Evolutionary conservation across 2,113 vertebrate genomes (phyloP), one percentile per base, ranked within the genome.

Genomic region (Nycticorax nycticorax): DNA sequence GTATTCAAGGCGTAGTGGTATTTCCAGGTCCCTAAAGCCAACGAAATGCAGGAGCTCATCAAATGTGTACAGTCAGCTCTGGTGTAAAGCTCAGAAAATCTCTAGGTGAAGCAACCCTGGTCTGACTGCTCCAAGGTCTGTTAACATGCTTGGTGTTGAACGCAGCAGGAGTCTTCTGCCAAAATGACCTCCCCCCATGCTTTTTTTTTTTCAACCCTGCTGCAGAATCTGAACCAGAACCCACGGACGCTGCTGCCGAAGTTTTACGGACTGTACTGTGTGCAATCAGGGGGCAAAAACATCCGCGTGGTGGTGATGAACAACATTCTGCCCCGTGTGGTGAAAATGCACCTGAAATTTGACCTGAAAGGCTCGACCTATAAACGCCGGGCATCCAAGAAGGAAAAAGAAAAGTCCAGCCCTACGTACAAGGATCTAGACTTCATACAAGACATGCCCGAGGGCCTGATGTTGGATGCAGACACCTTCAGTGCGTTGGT

Each of bases 221-320:
- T 90, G 23, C 97, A 99, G 99, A 99, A 99, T 96, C 97, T 99
- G 95, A 99, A 99, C 97, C 99, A 99, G 98, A 99, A 99, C 96
- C 99, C 99, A 4, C 98, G 99, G 92, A 99, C 99, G 0, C 97
- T 99, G 96, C 98, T 99, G 96, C 99, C 99, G 78, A 99, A 99
- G 97, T 99, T 99, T 74, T 99, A 99, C 2, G 99, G 99, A 92
- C 98, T 99, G 62, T 99, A 99, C 97, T 99, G 99, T 2, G 99
- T 99, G 95, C 99, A 99, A 81, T 99, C 99, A 0, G 99, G 99
- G 0, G 99, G 99, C 69, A 99, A 99, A 97, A 99, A 99, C 98
- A 99, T 99, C 97, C 99, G 99, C 0, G 98, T 99, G 93, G 99
- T 99, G 9, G 99, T 99, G 67, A 99, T 99, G 99, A 99, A 99